Base-by-base conservation (phyloP, 2,888 invertebrate species). In the Chirona hameri region DNA sequence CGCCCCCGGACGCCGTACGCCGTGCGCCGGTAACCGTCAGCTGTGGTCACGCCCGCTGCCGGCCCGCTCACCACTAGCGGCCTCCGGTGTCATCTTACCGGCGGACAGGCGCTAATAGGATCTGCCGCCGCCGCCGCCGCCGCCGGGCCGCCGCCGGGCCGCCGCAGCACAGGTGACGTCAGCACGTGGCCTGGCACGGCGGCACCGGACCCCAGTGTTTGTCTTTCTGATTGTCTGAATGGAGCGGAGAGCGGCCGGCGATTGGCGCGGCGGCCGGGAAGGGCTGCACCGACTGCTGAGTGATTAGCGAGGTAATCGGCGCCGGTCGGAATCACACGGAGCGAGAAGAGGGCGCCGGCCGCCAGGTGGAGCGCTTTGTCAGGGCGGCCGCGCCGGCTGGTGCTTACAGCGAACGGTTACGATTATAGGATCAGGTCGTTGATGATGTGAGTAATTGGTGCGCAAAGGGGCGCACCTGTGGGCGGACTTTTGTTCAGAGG, bases 151-250 rank as follows among this genome's bases (percentile, higher is more conserved):
- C 27, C 65, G 65, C 10, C 24, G 57, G 21, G 57, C 18, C 57
- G 60, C n/a, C 60, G 60, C 60, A 9, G 65, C 1, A 1, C 72
- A 72, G 72, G 72, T 72, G 72, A 72, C 72, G 72, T 31, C 72
- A 72, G 65, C 10, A 21, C 60, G 60, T 21, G 60, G 24, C 60
- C 60, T 10, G n/a, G n/a, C n/a, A n/a, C n/a, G n/a, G n/a, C n/a
- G n/a, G 60, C 24, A 24, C 60, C 60, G 60, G 27, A 2, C 31
- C 31, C 72, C 72, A n/a, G n/a, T 72, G 72, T 72, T 72, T 72
- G 72, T 72, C 72, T 72, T 72, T 72, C 72, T 72, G 72, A 72
- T 72, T 72, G 72, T 72, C 72, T 72, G 72, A 72, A 72, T 72
- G 72, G 72, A 18, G 65, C 65, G 27, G 65, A 27, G 65, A 27